Evolutionary conservation across 1,140 invertebrate genomes (phyloP).

Genomic region (Ceratina japonica): DNA sequence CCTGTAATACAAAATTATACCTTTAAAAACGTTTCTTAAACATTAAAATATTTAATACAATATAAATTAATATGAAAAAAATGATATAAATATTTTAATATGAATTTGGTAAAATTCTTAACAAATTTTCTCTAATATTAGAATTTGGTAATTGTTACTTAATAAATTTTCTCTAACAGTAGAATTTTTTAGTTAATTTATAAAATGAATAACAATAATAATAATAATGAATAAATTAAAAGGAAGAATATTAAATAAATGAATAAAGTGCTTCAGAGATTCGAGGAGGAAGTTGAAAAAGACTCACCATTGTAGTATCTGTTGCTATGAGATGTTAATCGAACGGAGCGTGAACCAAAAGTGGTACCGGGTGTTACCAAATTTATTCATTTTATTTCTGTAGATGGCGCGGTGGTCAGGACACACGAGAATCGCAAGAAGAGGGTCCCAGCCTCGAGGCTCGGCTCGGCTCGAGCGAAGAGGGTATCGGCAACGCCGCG

Average conservation of each 20-base stretch:
- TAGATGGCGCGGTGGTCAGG: constrained; percentile 83
- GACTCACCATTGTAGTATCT: constrained; percentile 83
- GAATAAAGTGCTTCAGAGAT: background rate
- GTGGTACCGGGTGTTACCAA: constrained; percentile 84
- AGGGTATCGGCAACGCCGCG: constrained; percentile 69
- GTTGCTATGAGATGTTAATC: constrained; percentile 81
- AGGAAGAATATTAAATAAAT: background rate
- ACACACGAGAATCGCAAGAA: constrained; percentile 68
- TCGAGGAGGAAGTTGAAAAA: background rate
- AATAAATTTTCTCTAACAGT: no score
- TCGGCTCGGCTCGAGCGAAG: constrained; percentile 45
- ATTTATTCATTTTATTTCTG: constrained; percentile 86
- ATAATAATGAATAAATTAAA: no score
- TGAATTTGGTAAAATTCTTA: no score
- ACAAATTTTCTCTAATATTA: background rate
- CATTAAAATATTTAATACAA: no score
- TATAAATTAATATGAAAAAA: background rate
- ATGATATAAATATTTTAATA: no score
- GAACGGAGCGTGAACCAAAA: constrained; percentile 86
- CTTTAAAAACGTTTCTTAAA: background rate
- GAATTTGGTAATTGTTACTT: no score
- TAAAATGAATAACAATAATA: no score
- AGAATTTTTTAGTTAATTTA: background rate
- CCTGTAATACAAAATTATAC: constrained; percentile 79
- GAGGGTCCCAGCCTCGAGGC: constrained; percentile 43